phyloP scores from a whole-genome alignment of 2,113 vertebrate species.

The Semicossyphus pulcher region DNA sequence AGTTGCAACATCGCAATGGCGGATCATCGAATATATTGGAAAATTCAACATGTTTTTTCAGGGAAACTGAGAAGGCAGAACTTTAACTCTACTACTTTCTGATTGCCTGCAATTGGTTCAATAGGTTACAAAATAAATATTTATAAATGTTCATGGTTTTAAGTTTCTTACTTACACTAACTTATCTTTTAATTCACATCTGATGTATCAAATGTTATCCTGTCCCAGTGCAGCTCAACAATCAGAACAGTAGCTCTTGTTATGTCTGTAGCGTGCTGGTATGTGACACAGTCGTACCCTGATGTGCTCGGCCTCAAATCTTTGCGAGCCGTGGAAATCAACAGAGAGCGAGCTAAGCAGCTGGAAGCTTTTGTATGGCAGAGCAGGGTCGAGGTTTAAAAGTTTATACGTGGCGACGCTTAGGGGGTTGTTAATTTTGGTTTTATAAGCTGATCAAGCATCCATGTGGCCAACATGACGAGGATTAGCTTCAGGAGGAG shows the following conservation, averaged over 20 bases:
- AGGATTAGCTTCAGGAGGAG: constrained; percentile 49
- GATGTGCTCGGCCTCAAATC: constrained; percentile 8
- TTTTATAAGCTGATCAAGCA: constrained; percentile 56
- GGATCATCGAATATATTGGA: too few species aligned
- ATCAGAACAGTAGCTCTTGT: not conserved
- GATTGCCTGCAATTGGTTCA: too few species aligned
- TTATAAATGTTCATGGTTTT: too few species aligned
- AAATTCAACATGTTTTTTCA: too few species aligned
- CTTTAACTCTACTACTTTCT: too few species aligned
- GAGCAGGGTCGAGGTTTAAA: constrained; percentile 49
- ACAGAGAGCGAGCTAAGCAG: constrained; percentile 10
- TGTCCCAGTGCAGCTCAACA: not conserved
- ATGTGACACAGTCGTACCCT: constrained; percentile 28
- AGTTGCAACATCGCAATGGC: too few species aligned
- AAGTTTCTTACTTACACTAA: not conserved
- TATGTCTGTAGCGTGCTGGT: constrained; percentile 11
- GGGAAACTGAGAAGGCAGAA: too few species aligned
- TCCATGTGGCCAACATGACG: constrained; percentile 56
- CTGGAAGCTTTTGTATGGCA: constrained; percentile 36
- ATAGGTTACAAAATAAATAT: too few species aligned
- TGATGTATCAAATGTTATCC: not conserved
- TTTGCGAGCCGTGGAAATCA: not conserved
- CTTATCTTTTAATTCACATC: not conserved
- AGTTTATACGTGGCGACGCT: constrained; percentile 33
- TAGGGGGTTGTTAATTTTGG: constrained; percentile 39